Evolutionary conservation across 2,113 vertebrate species (phyloP).

Genomic region (Oriolus oriolus): DNA sequence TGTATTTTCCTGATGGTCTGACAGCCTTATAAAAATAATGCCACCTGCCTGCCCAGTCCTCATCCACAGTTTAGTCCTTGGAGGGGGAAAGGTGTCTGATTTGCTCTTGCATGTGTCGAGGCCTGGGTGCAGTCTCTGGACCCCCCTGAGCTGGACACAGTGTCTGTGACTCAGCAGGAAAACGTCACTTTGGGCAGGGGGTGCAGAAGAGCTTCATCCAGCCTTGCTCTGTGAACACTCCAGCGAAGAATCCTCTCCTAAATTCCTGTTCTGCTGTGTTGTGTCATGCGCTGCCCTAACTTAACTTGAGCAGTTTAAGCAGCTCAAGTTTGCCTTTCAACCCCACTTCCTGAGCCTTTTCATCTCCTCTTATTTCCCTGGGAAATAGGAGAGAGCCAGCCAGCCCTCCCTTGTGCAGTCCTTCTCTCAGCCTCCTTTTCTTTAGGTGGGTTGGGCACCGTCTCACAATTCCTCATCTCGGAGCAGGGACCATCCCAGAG

Average conservation of each 20-base stretch:
- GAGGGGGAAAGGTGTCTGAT: background rate
- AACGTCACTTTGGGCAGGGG: background rate
- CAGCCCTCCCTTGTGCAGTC: background rate
- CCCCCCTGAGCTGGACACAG: no score
- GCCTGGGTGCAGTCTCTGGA: background rate
- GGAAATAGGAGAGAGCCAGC: background rate
- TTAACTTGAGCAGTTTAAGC: background rate
- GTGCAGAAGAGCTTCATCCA: background rate
- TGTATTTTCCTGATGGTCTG: background rate
- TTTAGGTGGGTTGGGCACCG: background rate
- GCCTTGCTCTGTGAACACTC: background rate
- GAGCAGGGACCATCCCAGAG: background rate
- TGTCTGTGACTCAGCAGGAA: background rate
- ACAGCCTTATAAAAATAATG: background rate
- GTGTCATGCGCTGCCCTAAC: background rate
- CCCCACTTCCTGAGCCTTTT: background rate
- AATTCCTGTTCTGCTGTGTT: background rate
- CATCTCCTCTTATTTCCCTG: background rate
- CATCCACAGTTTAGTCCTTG: background rate
- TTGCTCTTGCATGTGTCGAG: background rate
- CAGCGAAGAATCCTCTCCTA: background rate
- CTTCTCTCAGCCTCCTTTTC: background rate
- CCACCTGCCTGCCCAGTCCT: background rate
- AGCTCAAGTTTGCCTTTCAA: background rate
- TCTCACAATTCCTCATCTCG: background rate